Conservation (phyloP, 2,113 vertebrate genomes). For the Scomber scombrus region DNA sequence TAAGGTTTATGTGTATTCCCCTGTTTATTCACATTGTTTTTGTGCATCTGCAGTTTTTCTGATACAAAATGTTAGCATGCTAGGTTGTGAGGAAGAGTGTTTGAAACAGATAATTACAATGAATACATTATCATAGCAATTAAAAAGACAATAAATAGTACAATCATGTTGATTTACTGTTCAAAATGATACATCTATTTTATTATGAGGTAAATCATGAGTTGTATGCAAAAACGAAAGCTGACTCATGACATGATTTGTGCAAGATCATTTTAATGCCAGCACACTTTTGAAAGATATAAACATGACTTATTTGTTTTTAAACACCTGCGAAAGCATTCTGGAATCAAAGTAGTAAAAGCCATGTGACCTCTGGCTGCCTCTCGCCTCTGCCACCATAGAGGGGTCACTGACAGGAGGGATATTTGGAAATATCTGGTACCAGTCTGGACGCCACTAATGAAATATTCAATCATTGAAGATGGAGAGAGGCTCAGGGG, state of each 20-base stretch:
- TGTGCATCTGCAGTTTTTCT: too few species aligned
- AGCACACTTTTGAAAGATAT: slow-evolving; percentile 1
- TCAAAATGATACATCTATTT: too few species aligned
- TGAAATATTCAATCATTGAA: slow-evolving; percentile 71
- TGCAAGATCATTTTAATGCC: background rate
- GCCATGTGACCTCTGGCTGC: slow-evolving; percentile 72
- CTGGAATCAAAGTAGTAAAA: slow-evolving; percentile 81
- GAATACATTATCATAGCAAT: too few species aligned
- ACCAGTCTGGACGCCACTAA: slow-evolving; percentile 56
- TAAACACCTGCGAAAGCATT: slow-evolving; percentile 73
- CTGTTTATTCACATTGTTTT: too few species aligned
- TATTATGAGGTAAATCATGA: too few species aligned
- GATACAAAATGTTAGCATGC: too few species aligned
- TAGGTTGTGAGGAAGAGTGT: too few species aligned
- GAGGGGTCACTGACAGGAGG: slow-evolving; percentile 53
- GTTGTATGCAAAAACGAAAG: too few species aligned
- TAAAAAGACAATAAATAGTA: too few species aligned
- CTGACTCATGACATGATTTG: background rate
- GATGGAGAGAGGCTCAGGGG: slow-evolving; percentile 49
- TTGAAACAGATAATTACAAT: too few species aligned
- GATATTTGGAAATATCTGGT: slow-evolving; percentile 69
- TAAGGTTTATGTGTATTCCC: too few species aligned
- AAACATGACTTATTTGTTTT: slow-evolving; percentile 59
- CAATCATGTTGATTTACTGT: too few species aligned
- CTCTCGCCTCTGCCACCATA: slow-evolving; percentile 69